These are phyloP conservation scores for Stenchaetothrips biformis DNA, from an alignment of 2,888 invertebrate species.

Conservation along the genomic window DNA sequence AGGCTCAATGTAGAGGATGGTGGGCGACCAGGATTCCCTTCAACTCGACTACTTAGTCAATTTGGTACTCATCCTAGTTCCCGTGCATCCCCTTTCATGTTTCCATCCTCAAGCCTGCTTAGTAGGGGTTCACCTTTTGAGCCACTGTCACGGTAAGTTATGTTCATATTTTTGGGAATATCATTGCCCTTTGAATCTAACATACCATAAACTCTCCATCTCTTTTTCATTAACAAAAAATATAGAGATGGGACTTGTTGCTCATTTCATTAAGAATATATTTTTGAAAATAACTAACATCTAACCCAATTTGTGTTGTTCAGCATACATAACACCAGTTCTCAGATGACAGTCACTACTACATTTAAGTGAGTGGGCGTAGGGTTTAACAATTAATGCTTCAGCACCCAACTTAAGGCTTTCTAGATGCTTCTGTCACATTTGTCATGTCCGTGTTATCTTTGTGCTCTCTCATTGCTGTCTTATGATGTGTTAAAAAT, in stretches of 20 bases:
- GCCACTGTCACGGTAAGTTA: conserved; percentile 36
- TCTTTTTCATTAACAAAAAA: neutral
- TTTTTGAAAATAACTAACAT: neutral
- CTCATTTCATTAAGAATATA: neutral
- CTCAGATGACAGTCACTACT: neutral
- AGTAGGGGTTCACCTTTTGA: conserved; percentile 30
- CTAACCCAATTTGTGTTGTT: neutral
- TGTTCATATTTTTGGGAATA: neutral
- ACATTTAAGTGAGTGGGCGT: conserved; percentile 4
- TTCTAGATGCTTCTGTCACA: neutral
- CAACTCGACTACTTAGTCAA: conserved; percentile 56
- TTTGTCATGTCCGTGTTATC: neutral
- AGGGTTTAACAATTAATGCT: neutral
- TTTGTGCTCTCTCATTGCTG: conserved; percentile 6
- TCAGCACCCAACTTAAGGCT: neutral
- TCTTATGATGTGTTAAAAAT: neutral
- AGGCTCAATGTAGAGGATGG: conserved; percentile 79
- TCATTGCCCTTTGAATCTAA: neutral
- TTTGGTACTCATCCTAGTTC: conserved; percentile 43
- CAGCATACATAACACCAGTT: neutral
- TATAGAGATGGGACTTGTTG: too few species aligned
- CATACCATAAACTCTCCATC: conserved; percentile 2
- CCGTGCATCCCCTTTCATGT: conserved; percentile 2
- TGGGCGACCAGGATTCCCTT: conserved; percentile 57
- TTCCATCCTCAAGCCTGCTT: neutral